phyloP scores from a whole-genome alignment of 2,888 invertebrate genomes.

The Microplitis deprimator region DNA sequence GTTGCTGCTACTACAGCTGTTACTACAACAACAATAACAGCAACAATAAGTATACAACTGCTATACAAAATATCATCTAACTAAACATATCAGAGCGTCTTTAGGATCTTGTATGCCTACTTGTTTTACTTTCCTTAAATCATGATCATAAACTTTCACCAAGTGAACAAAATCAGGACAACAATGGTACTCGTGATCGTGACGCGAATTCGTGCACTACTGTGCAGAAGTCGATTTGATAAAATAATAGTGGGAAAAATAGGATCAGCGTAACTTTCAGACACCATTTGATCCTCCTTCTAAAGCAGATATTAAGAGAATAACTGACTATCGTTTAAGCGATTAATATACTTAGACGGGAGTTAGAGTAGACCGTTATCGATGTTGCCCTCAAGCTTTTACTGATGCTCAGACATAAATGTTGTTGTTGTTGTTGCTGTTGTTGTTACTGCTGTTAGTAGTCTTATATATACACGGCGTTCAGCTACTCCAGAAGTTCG shows the following conservation, averaged over 20 bases:
- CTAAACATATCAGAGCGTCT: background rate
- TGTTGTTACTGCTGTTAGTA: slow-evolving; percentile 18
- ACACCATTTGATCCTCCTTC: background rate
- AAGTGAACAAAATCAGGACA: background rate
- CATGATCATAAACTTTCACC: slow-evolving; percentile 8
- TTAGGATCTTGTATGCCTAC: background rate
- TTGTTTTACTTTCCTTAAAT: slow-evolving; percentile 5
- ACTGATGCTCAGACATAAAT: slow-evolving; percentile 11
- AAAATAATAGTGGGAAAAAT: slow-evolving; percentile 7
- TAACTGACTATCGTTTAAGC: slow-evolving; percentile 51
- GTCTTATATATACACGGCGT: background rate
- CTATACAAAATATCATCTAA: background rate
- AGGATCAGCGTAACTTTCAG: background rate
- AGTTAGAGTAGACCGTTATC: slow-evolving; percentile 57
- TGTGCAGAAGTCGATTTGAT: background rate
- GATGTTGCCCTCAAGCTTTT: slow-evolving; percentile 41
- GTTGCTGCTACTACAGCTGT: background rate
- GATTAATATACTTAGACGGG: slow-evolving; percentile 59
- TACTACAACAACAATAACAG: background rate
- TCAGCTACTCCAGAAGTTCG: slow-evolving; percentile 43
- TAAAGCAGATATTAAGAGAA: background rate
- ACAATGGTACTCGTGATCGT: slow-evolving; percentile 15
- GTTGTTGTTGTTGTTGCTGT: slow-evolving; percentile 7
- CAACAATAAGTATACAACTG: background rate
- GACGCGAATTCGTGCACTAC: slow-evolving; percentile 23